Base-by-base conservation (phyloP, 1,140 invertebrate species). In the Oedothorax gibbosus region DNA sequence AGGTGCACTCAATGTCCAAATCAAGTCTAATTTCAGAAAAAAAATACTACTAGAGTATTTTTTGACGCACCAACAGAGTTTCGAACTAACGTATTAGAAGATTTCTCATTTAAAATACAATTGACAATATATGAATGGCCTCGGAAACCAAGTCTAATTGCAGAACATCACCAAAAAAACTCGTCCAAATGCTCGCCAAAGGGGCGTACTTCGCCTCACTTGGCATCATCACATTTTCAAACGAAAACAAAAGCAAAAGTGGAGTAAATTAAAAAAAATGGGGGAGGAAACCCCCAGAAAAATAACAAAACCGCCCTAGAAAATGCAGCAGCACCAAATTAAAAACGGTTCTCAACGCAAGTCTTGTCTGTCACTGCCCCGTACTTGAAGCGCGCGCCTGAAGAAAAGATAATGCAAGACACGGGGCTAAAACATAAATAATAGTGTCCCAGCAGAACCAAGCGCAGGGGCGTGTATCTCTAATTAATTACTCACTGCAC, bases 401-500 rank as follows among this genome's bases (percentile, higher is more conserved):
- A 71, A 71, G 69, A 71, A 71, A 71, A 71, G 69, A 71, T 71
- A 71, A 71, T 71, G 51, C 20, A 35, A 51, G 50, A 71, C 15
- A 10, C 10, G 68, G 14, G 49, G 49, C 77, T 79, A 49, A 66
- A 79, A 71, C 66, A 81, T 81, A 69, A 81, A 71, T 71, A 81
- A 81, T 81, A 54, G 49, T 35, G n/a, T 71, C 78, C 66, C 66
- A 54, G 18, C 18, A 21, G 72, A 53, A 49, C 12, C 21, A 50
- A n/a, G 66, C 54, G 7, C 20, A 7, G 12, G 49, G 51, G 50
- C 35, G 20, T 51, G 64, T 50, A 57, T n/a, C 68, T 60, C 66
- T 81, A 81, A 81, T 81, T 81, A 81, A 81, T 81, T 81, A 81
- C 68, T 71, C 53, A 81, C 14, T n/a, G 6, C 54, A 35, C 60